phyloP scores from a whole-genome alignment of 2,888 invertebrate genomes.

The Halictus ligatus region DNA sequence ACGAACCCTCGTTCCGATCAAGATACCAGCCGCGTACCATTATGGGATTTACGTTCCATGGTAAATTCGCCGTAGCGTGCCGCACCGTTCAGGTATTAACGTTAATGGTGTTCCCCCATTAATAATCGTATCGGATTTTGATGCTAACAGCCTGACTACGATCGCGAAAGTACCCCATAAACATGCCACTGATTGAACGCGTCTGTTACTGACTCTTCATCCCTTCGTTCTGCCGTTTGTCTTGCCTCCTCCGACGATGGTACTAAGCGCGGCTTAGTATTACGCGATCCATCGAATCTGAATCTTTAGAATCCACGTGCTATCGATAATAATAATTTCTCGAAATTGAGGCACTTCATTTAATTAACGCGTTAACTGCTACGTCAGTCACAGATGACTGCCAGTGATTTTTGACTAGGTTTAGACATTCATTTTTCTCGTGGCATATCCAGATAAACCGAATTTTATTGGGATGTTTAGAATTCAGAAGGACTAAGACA shows the following conservation, averaged over 20 bases:
- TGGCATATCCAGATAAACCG: too few species aligned
- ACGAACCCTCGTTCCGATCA: slow-evolving; percentile 25
- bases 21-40: slow-evolving; percentile 15
- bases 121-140: slow-evolving; percentile 2
- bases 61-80: slow-evolving; percentile 23
- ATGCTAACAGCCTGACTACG: slow-evolving; percentile 32
- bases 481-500: too few species aligned
- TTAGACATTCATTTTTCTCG: too few species aligned
- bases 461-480: too few species aligned
- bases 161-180: neutral
- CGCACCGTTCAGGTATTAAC: slow-evolving; percentile 29
- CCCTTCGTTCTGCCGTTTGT: neutral
- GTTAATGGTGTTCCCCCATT: slow-evolving; percentile 49
- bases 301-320: neutral
- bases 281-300: neutral
- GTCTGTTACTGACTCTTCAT: neutral
- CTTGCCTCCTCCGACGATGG: neutral
- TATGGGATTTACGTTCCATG: slow-evolving; percentile 24
- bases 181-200: neutral
- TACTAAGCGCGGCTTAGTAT: neutral
- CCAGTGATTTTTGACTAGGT: too few species aligned
- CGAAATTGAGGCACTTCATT: neutral
- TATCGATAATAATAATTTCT: neutral
- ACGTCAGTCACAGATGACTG: too few species aligned
- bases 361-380: neutral